Evolutionary conservation across 2,797 vertebrate genomes (phyloP).

Genomic region (Sebastes iracundus): DNA sequence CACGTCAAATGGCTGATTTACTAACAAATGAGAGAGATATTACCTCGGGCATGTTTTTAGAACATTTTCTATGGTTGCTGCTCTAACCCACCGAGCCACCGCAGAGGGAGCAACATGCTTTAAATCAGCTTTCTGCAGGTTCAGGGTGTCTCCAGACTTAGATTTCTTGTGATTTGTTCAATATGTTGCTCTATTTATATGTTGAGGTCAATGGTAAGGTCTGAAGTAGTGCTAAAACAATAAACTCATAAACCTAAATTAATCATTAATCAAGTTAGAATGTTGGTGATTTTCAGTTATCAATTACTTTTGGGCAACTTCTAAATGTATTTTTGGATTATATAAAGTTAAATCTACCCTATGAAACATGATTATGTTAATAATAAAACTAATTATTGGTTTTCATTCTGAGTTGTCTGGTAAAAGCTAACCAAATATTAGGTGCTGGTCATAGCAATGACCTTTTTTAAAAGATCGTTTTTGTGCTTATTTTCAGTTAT

Average conservation of each 20-base stretch:
- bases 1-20: not conserved
- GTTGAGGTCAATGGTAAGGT: not conserved
- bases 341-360: not conserved
- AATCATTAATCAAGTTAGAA: not conserved
- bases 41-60: not conserved
- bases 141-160: not conserved
- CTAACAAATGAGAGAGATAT: not conserved
- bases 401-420: not conserved
- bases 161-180: not conserved
- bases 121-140: not conserved
- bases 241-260: not conserved
- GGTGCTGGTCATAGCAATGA: not conserved
- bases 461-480: not conserved
- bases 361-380: not conserved
- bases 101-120: not conserved
- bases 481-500: not conserved
- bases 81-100: not conserved
- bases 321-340: not conserved
- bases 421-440: not conserved
- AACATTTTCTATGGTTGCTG: not conserved
- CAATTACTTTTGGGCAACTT: not conserved
- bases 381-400: not conserved
- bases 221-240: not conserved
- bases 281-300: not conserved
- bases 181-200: not conserved